Evolutionary conservation across 2,113 vertebrate genomes (phyloP), one percentile per base, ranked within the genome.

Genomic region (Larimichthys crocea): DNA sequence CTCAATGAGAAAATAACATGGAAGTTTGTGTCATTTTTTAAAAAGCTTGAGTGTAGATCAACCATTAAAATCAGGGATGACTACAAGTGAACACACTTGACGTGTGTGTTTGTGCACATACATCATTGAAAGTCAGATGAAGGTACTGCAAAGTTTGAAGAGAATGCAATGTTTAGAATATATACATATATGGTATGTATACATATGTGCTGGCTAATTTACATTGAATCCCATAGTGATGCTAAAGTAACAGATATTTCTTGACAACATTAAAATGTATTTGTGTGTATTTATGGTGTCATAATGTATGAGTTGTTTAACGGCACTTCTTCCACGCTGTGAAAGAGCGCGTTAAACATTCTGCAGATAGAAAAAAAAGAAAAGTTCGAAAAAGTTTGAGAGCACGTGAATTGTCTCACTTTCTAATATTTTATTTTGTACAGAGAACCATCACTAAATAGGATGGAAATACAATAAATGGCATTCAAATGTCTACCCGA

Each of bases 401-500:
- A 72, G 75, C 59, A 55, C 73, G 44, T 67, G 57, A 87, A 77
- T 65, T 78, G 62, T 86, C 48, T 82, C 74, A 22, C 53, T 76
- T 83, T 78, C 60, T 87, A 78, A 84, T 85, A 82, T 89, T 73
- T 69, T 82, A 86, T 89, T 85, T 75, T 71, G 67, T 78, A 75
- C 74, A 84, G 77, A 88, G 77, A 90, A 86, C 70, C 88, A 82
- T 90, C 78, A 79, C 86, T 90, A 93, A 95, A 92, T 66, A 75
- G 90, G 91, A 92, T 89, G 88, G 80, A 89, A 87, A 91, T 88
- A 89, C 83, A 93, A 88, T 88, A 89, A 93, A 87, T 92, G 80
- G 86, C 90, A 92, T 89, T 91, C 90, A 93, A 94, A 92, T 94
- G 91, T 94, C 93, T 93, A 87, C 86, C 85, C 74, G 62, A 74